Conservation (phyloP, 2,113 vertebrate species). For the Myiopsitta monachus region DNA sequence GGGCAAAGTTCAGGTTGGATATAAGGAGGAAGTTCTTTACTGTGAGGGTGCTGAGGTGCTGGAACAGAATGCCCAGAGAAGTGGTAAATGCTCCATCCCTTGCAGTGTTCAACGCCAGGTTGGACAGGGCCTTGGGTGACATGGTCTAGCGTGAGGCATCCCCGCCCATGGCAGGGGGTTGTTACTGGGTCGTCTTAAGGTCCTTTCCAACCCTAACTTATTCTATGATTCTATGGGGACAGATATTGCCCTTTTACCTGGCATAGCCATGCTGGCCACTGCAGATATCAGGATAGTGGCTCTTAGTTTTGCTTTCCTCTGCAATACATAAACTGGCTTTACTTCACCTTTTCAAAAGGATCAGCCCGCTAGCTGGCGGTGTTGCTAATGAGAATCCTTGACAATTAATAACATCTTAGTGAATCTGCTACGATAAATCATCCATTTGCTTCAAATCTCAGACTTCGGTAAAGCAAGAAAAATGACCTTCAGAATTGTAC, state of each 20-base stretch:
- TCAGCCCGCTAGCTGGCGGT: neutral
- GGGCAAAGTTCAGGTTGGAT: neutral
- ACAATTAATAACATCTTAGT: neutral
- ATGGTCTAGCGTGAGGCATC: neutral
- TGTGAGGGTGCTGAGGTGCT: neutral
- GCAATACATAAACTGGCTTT: neutral
- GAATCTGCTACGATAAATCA: neutral
- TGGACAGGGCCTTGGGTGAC: neutral
- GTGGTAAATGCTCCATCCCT: neutral
- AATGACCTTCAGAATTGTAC: neutral
- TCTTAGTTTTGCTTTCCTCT: neutral
- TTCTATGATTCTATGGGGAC: neutral
- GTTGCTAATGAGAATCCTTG: neutral
- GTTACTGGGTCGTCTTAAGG: neutral
- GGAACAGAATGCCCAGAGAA: neutral
- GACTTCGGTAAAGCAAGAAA: neutral
- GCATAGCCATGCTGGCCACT: accelerated
- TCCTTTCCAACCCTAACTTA: neutral
- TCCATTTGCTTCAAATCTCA: neutral
- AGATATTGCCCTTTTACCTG: neutral
- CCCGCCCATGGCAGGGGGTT: neutral
- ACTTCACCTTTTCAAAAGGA: neutral
- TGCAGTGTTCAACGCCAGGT: neutral
- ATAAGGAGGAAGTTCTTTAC: neutral
- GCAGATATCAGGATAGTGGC: accelerated